Percentiles rank a stretch among this genome's conserved stretches.
Conservation (phyloP, 1,140 invertebrate species). For the Drosophila erecta region DNA sequence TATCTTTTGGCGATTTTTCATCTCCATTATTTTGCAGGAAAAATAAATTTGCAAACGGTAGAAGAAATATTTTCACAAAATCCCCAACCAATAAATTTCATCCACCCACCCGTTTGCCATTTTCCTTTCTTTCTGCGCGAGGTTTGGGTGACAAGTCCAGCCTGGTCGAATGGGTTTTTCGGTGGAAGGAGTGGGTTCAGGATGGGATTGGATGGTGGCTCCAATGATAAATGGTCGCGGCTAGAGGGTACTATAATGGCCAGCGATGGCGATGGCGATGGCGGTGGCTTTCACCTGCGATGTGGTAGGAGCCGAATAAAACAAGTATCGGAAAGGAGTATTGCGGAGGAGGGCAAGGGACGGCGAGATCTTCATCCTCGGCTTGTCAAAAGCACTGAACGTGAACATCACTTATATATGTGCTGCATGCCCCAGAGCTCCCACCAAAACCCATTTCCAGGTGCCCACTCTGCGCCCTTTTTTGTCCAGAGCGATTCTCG, state of each 20-base stretch:
- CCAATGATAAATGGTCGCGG: constrained; percentile 75
- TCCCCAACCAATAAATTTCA: constrained; percentile 75
- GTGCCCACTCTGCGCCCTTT: not conserved
- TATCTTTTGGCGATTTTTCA: constrained; percentile 70
- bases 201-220: constrained; percentile 10
- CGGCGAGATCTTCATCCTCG: constrained; percentile 51
- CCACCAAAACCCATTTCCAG: constrained; percentile 11
- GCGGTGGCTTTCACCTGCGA: constrained; percentile 72
- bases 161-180: constrained; percentile 27
- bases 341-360: not conserved
- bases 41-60: constrained; percentile 80
- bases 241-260: constrained; percentile 75
- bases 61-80: constrained; percentile 77
- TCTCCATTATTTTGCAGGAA: constrained; percentile 76
- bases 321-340: constrained; percentile 30
- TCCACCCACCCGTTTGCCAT: constrained; percentile 19
- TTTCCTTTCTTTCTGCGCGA: constrained; percentile 27
- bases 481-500: constrained; percentile 62
- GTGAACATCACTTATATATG: constrained; percentile 67
- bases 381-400: constrained; percentile 77
- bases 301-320: constrained; percentile 45
- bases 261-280: constrained; percentile 25
- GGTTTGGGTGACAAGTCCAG: constrained; percentile 71
- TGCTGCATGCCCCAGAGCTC: not conserved
- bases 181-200: not conserved